Evolutionary conservation across 2,113 vertebrate genomes (phyloP).

Genomic region (Paratilapia polleni): DNA sequence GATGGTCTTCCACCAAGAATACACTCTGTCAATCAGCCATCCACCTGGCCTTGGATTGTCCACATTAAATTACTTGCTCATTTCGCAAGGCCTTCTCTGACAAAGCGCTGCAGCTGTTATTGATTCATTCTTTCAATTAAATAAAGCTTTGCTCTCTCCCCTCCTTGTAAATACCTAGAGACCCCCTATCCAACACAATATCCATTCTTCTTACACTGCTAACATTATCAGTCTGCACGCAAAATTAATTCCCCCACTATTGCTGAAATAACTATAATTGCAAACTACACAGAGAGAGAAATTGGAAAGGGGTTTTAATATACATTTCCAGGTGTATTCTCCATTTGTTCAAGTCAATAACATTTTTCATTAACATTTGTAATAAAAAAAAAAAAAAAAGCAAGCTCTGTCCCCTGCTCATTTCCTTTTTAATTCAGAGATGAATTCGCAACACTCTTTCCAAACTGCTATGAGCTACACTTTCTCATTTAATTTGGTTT

Average conservation of each 20-base stretch:
- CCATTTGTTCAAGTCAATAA: constrained; percentile 87
- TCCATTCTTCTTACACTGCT: constrained; percentile 78
- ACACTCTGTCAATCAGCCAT: constrained; percentile 63
- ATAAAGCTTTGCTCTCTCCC: constrained; percentile 81
- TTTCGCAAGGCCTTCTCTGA: constrained; percentile 79
- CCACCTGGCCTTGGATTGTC: constrained; percentile 61
- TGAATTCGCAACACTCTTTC: constrained; percentile 73
- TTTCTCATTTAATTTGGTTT: constrained; percentile 80
- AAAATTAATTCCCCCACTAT: constrained; percentile 84
- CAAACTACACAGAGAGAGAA: constrained; percentile 81
- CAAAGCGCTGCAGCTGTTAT: constrained; percentile 79
- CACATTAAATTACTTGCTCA: constrained; percentile 81
- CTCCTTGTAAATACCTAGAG: constrained; percentile 83
- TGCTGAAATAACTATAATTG: constrained; percentile 87
- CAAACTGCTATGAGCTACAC: constrained; percentile 74
- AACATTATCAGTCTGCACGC: constrained; percentile 83
- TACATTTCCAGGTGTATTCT: constrained; percentile 85
- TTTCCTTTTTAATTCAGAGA: constrained; percentile 83
- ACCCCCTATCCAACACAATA: constrained; percentile 84
- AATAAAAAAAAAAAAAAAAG: constrained; percentile 75
- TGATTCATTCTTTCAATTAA: constrained; percentile 87
- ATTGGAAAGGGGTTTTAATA: constrained; percentile 82
- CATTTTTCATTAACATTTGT: constrained; percentile 85
- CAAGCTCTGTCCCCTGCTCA: constrained; percentile 74
- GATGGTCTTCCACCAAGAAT: constrained; percentile 37